These are phyloP conservation scores for Eristalis pertinax DNA, from an alignment of 2,888 invertebrate genomes.

Conservation along the genomic window DNA sequence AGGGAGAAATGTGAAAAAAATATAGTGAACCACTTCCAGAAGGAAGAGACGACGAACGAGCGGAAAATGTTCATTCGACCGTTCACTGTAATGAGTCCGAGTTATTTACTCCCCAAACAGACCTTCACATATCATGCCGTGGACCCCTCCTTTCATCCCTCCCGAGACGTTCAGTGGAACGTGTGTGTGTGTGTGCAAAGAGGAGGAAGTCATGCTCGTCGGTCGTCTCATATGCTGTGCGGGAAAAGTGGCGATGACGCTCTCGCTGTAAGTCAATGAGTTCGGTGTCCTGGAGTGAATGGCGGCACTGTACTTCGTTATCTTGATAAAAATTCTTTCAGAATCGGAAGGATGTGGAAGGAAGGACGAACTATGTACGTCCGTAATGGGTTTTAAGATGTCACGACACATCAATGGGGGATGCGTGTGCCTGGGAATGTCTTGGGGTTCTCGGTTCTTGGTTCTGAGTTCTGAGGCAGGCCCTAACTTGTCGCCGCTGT, in stretches of 20 bases:
- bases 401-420: slow-evolving; percentile 19
- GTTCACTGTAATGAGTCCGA: slow-evolving; percentile 41
- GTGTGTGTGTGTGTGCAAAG: background rate
- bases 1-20: slow-evolving; percentile 33
- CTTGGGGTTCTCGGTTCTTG: background rate
- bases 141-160: background rate
- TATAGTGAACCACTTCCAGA: slow-evolving; percentile 6
- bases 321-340: slow-evolving; percentile 49
- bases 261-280: slow-evolving; percentile 16
- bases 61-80: slow-evolving; percentile 25
- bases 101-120: slow-evolving; percentile 41
- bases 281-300: slow-evolving; percentile 41
- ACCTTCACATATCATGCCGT: slow-evolving; percentile 26
- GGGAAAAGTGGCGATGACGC: slow-evolving; percentile 1
- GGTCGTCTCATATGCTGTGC: background rate
- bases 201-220: slow-evolving; percentile 8
- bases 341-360: slow-evolving; percentile 5
- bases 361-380: slow-evolving; percentile 36
- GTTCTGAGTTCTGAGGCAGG: background rate
- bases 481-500: background rate
- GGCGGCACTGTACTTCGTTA: slow-evolving; percentile 35
- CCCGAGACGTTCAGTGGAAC: too few relatives aligned
- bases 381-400: slow-evolving; percentile 48
- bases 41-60: background rate
- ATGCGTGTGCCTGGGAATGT: slow-evolving; percentile 20